Base-by-base conservation (phyloP, 1,140 invertebrate genomes). In the Drosophila arawakana region DNA sequence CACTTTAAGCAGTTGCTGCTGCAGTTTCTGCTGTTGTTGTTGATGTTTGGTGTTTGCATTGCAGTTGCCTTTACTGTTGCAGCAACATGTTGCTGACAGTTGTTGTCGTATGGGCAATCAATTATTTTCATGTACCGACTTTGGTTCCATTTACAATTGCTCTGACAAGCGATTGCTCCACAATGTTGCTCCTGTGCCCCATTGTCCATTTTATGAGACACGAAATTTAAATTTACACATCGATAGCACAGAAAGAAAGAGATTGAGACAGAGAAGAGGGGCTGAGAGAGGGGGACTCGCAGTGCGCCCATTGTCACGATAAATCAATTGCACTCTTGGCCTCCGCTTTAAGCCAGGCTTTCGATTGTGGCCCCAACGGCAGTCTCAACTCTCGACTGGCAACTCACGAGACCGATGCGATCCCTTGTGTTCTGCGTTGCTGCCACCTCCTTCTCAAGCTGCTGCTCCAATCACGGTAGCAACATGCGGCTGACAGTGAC, bases 141-240 rank as follows among this genome's bases (percentile, higher is more conserved):
- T 50, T 61, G 55, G 46, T 73, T 18, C 35, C 63, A 73, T 73
- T 73, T 67, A 73, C 70, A 73, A 73, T 73, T 67, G 62, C 18
- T 44, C 68, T 70, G 67, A 44, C 59, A 70, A 62, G 8, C 59
- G 67, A 62, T 55, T 62, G 67, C 58, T 35, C 18, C 55, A 47
- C 55, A 52, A 34, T 63, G 65, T 49, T 70, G 62, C 58, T 52
- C 46, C 59, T 44, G 47, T 37, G 71, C 60, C 68, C 74, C 78
- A 84, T 81, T 85, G 82, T 86, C 82, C 76, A 66, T 60, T 82
- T 86, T 86, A 86, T 86, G 82, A 77, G 76, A 80, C 82, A 86
- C 82, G 83, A 86, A 88, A 88, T 88, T 80, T 73, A 86, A 86
- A 86, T 86, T 88, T 86, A 86, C 82, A 86, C 82, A 86, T 86